Evolutionary conservation across 2,888 invertebrate species (phyloP), one percentile per base, ranked within the genome.

Genomic region (Agonopterix heracliana): DNA sequence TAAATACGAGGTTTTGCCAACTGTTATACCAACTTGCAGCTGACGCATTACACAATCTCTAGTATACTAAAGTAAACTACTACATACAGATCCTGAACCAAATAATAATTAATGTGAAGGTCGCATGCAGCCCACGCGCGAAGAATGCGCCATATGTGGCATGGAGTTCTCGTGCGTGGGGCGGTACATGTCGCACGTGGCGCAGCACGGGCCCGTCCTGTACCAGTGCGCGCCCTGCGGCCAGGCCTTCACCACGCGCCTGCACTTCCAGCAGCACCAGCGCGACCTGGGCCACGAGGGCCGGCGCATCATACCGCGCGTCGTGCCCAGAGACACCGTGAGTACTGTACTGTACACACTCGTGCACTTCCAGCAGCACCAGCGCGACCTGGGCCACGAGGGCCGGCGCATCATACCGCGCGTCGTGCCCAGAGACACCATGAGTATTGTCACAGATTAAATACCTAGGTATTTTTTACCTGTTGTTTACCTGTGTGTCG

Each of bases 201-300:
- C 90, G 43, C 86, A 85, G 45, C 94, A 94, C 70, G 91, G 91
- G 51, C 90, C 89, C 11, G 89, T 91, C 11, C 78, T 81, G 47
- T 93, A 90, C 68, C 90, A 90, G 61, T 94, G 93, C 71, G 71
- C 55, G 1, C 73, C 82, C 49, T 92, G 92, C 63, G 70, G 74
- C 9, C 71, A 74, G 34, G 68, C 74, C 35, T 91, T 90, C 68
- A 66, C 81, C 9, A 88, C 86, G 2, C 82, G 90, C 52, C 76
- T 89, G 3, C 74, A 71, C 45, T 86, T 93, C 56, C 77, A 76
- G 13, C 63, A 84, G 11, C 94, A 94, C 74, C 92, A 93, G 68
- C 75, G 78, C 49, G 72, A 83, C 46, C 74, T 77, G 0, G 77
- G 76, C 0, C 93, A 93, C 62, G 61, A 56, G 8, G 92, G 91